Base-by-base conservation (phyloP, 2,888 invertebrate genomes). In the Amorpha juglandis region DNA sequence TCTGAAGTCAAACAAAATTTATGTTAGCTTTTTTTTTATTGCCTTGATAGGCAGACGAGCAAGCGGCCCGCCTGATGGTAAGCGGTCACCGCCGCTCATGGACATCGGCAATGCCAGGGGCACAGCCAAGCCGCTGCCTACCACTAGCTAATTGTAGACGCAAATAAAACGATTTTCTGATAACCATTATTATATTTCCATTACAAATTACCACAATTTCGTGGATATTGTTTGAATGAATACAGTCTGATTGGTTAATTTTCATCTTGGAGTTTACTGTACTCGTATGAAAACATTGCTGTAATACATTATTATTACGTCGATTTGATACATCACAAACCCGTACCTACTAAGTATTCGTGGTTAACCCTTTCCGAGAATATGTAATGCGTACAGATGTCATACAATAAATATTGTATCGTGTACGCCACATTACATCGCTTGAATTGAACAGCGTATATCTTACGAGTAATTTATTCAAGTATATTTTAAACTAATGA, bases 341-440 rank as follows among this genome's bases (percentile, higher is more conserved):
- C 38, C 55, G 35, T n/a, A n/a, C n/a, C n/a, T n/a, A n/a, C 16
- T 38, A 38, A 38, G 16, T 55, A 50, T 9, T 55, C 11, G 55
- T 35, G 55, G 55, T 55, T 55, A 38, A 55, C 55, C 55, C 55
- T 55, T 38, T 35, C 55, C 33, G 35, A 38, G 55, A 55, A 55
- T 55, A 55, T 11, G 9, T 55, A 38, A 55, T 55, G 38, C 14
- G 16, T 38, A 16, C 9, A 55, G 16, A 16, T 27, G 27, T 53
- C 6, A 14, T 38, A 19, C 1, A 50, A 8, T 7, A 48, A 16
- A n/a, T n/a, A n/a, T n/a, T n/a, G n/a, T n/a, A n/a, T n/a, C n/a
- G n/a, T 50, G 19, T 50, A 45, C 14, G 55, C n/a, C 3, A 16
- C 38, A 11, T 35, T 35, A 16, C 16, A 16, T 35, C 33, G 55